phyloP scores from a whole-genome alignment of 2,113 vertebrate genomes.

The Scolopax mira region DNA sequence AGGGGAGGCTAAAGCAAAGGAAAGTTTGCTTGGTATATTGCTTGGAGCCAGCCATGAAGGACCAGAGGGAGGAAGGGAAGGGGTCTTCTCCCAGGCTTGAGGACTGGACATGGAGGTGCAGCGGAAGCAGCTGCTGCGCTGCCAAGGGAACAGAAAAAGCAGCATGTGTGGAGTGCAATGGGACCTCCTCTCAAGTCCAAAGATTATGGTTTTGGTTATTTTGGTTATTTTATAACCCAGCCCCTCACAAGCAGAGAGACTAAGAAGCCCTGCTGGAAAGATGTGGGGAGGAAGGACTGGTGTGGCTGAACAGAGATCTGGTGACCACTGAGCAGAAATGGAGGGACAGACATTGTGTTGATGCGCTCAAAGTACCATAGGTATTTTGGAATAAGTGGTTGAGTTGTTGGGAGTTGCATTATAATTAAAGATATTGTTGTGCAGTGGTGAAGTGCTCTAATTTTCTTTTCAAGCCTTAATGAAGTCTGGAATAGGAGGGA shows the following conservation, averaged over 20 bases:
- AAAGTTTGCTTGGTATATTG: background rate
- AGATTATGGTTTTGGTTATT: background rate
- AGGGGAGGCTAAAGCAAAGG: background rate
- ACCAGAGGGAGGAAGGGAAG: background rate
- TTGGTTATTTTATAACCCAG: background rate
- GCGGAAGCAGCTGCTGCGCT: background rate
- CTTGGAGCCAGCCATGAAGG: background rate
- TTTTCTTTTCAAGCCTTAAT: background rate
- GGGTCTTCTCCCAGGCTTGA: background rate
- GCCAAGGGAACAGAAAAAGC: background rate
- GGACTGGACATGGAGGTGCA: background rate
- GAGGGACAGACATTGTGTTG: background rate
- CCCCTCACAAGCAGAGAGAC: background rate
- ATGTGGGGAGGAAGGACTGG: background rate
- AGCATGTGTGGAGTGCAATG: background rate
- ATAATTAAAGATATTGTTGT: background rate
- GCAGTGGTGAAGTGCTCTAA: background rate
- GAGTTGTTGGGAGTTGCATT: background rate
- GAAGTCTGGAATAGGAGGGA: background rate
- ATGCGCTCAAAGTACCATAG: background rate
- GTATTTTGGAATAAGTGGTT: background rate
- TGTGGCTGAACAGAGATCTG: background rate
- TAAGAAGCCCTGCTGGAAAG: background rate
- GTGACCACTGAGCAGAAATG: fast-evolving
- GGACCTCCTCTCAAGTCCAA: background rate